Conservation (phyloP, 2,797 vertebrate species). For the Pagetopsis macropterus region DNA sequence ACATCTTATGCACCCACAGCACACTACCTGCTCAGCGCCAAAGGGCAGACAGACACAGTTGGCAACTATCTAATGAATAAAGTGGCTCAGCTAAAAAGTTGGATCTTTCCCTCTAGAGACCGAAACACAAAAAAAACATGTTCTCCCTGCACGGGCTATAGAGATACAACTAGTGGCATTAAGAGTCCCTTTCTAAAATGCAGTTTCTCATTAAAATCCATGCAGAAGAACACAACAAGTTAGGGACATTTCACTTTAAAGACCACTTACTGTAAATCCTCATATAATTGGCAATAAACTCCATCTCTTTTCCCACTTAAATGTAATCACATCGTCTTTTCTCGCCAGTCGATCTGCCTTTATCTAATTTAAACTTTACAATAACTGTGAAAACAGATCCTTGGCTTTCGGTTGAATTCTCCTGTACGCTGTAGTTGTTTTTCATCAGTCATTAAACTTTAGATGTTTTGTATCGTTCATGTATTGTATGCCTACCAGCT, state of each 20-base stretch:
- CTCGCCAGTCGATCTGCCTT: neutral
- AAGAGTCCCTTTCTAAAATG: neutral
- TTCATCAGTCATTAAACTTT: neutral
- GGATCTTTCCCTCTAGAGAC: neutral
- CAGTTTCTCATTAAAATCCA: neutral
- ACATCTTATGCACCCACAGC: neutral
- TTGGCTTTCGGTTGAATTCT: neutral
- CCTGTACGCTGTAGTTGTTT: neutral
- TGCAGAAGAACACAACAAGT: neutral
- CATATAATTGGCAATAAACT: conserved; percentile 5
- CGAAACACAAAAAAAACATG: too few species aligned
- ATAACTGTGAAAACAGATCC: neutral
- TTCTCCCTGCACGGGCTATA: too few species aligned
- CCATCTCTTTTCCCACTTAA: neutral
- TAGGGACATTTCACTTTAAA: conserved; percentile 12
- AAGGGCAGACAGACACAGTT: neutral
- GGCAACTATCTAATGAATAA: neutral
- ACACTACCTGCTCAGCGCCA: neutral
- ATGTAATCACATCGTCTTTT: neutral
- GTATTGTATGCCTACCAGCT: neutral
- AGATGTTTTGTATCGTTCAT: neutral
- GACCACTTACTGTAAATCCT: conserved; percentile 11
- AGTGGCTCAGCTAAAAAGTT: neutral
- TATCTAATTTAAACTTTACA: neutral
- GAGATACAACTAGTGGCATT: neutral